These are phyloP conservation scores for Cuniculus paca DNA, from an alignment of 2,797 vertebrate genomes.

Conservation along the genomic window DNA sequence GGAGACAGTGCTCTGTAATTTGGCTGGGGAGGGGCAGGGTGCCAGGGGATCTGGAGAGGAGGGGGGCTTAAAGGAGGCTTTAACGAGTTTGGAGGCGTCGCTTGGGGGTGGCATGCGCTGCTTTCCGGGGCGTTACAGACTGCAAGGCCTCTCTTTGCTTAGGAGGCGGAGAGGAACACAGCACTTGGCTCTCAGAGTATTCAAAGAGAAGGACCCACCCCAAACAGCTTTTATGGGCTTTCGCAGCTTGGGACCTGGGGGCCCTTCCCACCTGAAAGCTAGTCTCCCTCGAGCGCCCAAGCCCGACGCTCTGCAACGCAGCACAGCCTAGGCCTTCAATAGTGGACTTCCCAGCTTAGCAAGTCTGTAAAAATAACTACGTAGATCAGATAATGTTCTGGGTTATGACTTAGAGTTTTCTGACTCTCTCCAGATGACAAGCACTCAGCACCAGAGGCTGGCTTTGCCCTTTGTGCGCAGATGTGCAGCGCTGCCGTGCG, in stretches of 20 bases:
- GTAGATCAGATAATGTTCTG: background rate
- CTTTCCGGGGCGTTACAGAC: background rate
- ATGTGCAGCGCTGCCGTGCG: background rate
- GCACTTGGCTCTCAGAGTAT: background rate
- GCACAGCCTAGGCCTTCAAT: background rate
- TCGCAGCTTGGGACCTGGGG: rapidly evolving
- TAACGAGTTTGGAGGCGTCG: background rate
- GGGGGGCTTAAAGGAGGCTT: background rate
- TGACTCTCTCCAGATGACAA: background rate
- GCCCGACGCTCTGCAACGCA: rapidly evolving
- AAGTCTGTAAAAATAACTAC: background rate
- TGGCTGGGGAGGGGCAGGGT: background rate
- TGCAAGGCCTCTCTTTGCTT: background rate
- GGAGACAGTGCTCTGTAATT: background rate
- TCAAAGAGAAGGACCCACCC: background rate
- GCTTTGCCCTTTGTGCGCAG: background rate
- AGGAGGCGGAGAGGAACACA: rapidly evolving
- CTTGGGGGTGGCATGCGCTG: background rate
- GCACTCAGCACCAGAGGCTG: rapidly evolving
- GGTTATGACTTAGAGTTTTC: background rate
- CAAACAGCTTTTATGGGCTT: background rate
- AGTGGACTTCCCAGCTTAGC: background rate
- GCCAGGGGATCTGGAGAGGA: too few species aligned
- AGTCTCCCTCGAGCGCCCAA: rapidly evolving
- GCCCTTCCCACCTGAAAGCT: background rate